phyloP scores from a whole-genome alignment of 2,113 vertebrate genomes.

The Onychorhynchus coronatus region DNA sequence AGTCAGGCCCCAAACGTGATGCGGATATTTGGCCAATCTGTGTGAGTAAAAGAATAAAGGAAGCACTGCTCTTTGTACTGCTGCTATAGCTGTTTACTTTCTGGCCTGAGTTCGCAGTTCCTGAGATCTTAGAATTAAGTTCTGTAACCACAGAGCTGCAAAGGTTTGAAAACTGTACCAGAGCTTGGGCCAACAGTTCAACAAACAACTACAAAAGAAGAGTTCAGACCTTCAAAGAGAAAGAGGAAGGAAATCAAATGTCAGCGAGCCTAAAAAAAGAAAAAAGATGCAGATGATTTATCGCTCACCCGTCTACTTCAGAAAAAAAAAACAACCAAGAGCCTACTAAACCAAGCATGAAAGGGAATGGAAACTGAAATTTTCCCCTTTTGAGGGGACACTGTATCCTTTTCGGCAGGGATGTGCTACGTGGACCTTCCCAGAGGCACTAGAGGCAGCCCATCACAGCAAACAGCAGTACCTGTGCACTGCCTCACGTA shows the following conservation, averaged over 20 bases:
- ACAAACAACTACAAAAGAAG: constrained; percentile 53
- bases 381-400: neutral
- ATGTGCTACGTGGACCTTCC: neutral
- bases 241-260: constrained; percentile 58
- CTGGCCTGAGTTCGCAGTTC: neutral
- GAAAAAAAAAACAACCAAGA: neutral
- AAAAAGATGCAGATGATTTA: neutral
- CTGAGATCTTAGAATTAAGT: constrained; percentile 24
- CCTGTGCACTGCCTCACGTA: accelerated
- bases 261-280: neutral
- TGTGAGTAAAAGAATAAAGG: constrained; percentile 15
- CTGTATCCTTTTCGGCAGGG: neutral
- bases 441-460: neutral
- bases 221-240: constrained; percentile 51
- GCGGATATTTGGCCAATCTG: neutral
- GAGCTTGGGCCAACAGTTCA: constrained; percentile 35
- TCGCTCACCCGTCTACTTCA: neutral
- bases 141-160: constrained; percentile 24
- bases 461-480: neutral
- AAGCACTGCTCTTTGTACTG: constrained; percentile 14
- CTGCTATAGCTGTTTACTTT: constrained; percentile 33
- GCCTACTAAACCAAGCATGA: neutral
- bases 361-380: neutral
- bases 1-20: neutral
- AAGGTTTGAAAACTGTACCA: constrained; percentile 17